Percentiles rank a stretch among this genome's conserved stretches.
These are phyloP conservation scores for Myrmophylax atrothorax DNA, from an alignment of 2,113 vertebrate genomes.

Conservation along the genomic window DNA sequence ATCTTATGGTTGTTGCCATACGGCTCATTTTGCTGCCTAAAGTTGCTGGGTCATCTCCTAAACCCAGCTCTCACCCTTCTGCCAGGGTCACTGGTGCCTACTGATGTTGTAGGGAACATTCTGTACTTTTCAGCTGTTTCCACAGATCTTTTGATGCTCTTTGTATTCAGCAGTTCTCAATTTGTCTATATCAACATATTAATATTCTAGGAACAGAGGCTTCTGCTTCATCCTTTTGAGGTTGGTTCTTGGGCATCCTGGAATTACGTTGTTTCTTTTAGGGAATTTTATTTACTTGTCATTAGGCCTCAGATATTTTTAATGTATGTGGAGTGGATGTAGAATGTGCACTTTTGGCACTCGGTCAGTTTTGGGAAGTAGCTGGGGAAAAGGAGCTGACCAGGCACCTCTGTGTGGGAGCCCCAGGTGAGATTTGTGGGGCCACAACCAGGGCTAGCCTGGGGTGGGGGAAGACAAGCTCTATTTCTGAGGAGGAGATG, in stretches of 20 bases:
- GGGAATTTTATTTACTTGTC: background rate
- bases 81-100: background rate
- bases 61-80: background rate
- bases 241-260: background rate
- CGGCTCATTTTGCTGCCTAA: background rate
- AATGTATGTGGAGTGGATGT: background rate
- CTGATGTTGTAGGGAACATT: background rate
- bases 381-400: background rate
- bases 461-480: rapidly evolving
- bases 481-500: background rate
- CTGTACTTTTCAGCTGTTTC: background rate
- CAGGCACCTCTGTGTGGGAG: background rate
- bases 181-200: background rate
- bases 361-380: background rate
- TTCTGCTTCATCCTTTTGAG: background rate
- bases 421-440: background rate
- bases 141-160: background rate
- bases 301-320: background rate
- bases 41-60: background rate
- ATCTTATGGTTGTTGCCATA: background rate
- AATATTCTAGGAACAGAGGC: background rate
- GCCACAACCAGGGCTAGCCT: background rate
- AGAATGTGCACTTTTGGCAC: background rate
- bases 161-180: background rate
- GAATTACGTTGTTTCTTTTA: background rate